Base-by-base conservation (phyloP, 2,888 invertebrate genomes). In the Athrips mouffetella region DNA sequence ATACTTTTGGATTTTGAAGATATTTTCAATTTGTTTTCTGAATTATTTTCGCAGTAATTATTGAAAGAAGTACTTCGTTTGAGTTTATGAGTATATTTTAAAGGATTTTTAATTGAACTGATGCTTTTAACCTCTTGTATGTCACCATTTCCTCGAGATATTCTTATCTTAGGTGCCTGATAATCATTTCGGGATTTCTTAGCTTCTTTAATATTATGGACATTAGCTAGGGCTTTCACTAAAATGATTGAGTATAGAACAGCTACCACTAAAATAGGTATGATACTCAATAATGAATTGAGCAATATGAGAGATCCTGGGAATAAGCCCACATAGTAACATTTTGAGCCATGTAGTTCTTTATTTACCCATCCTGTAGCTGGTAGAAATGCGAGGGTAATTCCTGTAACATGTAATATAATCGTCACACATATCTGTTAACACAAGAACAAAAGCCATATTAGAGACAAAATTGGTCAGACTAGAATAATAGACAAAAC, bases 171-270 rank as follows among this genome's bases (percentile, higher is more conserved):
- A 2, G 79, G 67, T 41, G 63, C 65, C 37, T 63, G 25, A n/a
- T 55, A 57, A 18, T 55, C 61, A 50, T 45, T 49, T 2, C 60
- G 56, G 39, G 63, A 65, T 71, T 74, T 80, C 13, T 70, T 62
- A 2, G 73, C 63, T 30, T 61, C 70, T 53, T 70, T 76, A 3
- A 80, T 69, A 46, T 69, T 70, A 40, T 67, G 73, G 1, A 79
- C 75, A 39, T 86, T 91, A 59, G 78, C 85, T 39, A 92, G 63
- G 1, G 92, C 92, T 57, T 84, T 80, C 46, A 89, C 78, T 54
- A 92, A 72, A 51, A 92, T 92, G 3, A 90, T 89, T 1, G 87
- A 80, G 57, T 92, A 92, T 7, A 92, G 72, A 1, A 90, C 73
- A 1, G 68, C 70, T n/a, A 85, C 83, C 3, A 78, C 59, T 16